Base-by-base conservation (phyloP, 2,113 vertebrate genomes). In the Octodon degus region DNA sequence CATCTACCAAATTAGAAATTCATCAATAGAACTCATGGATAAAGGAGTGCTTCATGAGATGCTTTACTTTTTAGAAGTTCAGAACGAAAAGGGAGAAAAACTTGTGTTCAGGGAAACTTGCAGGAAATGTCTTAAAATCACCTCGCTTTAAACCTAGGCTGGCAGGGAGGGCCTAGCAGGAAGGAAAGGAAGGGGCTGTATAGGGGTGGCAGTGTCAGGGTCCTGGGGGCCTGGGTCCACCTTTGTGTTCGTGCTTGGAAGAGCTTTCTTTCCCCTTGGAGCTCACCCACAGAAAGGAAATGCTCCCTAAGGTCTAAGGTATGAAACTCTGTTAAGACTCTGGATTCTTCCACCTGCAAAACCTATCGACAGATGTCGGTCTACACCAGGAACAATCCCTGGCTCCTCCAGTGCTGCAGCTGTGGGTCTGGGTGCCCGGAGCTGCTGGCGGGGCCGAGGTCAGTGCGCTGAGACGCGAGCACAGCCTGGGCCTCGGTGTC, bases 311-410 rank as follows among this genome's bases (percentile, higher is more conserved):
- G 34, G 1, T 58, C 37, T 86, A 62, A 24, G 34, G 85, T 62
- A 14, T 74, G 89, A 80, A 70, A 91, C 72, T 37, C 58, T 76
- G 0, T 16, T 27, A 81, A 81, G 79, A 77, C 22, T 86, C 81
- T 84, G 24, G 86, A 63, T 88, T 86, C 91, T 92, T 83, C 32
- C 34, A 67, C 55, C 82, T 70, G 63, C 50, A 63, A 43, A 89
- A 87, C 65, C 17, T 13, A 85, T 43, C 37, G 55, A 43, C 5
- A n/a, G 90, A 81, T 30, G 67, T n/a, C 47, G 25, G 16, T 74
- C 58, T 60, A 32, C 37, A 72, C 34, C 0, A 53, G 34, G n/a
- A n/a, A 50, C 80, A 58, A 11, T 1, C 37, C 10, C 22, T 1
- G 8, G 0, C 6, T 88, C 43, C 43, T 43, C 7, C 5, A 19